Evolutionary conservation across 2,113 vertebrate species (phyloP), one percentile per base, ranked within the genome.

Genomic region (Oenanthe melanoleuca): DNA sequence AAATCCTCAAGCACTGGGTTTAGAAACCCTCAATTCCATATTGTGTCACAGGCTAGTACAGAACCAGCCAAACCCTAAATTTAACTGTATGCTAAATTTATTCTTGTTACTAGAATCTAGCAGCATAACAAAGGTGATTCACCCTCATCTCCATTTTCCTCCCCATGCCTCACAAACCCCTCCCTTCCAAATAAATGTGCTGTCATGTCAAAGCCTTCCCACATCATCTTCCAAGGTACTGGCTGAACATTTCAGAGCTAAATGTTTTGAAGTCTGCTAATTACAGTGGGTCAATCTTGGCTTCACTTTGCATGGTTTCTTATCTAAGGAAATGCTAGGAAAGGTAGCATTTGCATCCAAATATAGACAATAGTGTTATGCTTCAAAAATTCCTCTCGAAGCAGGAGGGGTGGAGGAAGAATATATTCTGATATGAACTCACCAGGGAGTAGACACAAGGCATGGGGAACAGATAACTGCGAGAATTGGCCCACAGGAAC

Each of bases 31-130:
- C 17, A 3, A 12, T 59, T 75, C 70, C 24, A 5, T 61, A 21
- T 40, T 69, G 15, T 86, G n/a, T 71, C 75, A 80, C 50, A 55
- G 42, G 12, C 22, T 14, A 52, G 33, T 23, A 28, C 24, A 82
- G 53, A 84, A 31, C n/a, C 7, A 85, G 8, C 25, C 69, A 79
- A 84, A 38, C 61, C 49, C 64, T 67, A 59, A n/a, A 70, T 89
- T 42, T 63, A 55, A 78, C 55, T 26, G 4, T 92, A 56, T 95
- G 89, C 74, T 90, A 86, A 92, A 94, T 96, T 94, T 95, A 91
- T 94, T 94, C 89, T 86, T 37, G 8, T 78, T 71, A 18, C 25
- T 75, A 23, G 34, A 88, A 73, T 47, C 38, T 26, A 88, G 15
- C 34, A 77, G 60, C 47, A 38, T 63, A 83, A 59, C 69, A 65